Evolutionary conservation across 1,140 invertebrate species (phyloP).

Genomic region (Latrodectus geometricus): DNA sequence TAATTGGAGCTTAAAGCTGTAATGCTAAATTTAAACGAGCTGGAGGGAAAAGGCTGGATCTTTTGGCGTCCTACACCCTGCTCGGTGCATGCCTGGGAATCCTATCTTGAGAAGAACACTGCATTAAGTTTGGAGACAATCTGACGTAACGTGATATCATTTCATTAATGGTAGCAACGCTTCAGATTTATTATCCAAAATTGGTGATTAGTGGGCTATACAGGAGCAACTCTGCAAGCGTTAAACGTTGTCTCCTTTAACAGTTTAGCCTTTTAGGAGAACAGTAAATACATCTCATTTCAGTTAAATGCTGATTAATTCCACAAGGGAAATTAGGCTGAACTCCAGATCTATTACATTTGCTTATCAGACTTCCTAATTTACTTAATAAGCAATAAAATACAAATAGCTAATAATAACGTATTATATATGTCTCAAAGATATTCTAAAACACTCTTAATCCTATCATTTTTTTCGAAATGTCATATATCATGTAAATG

Average conservation of each 20-base stretch:
- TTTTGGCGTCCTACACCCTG: conserved; percentile 1
- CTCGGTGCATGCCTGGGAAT: neutral
- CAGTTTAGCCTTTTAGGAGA: neutral
- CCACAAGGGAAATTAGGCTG: no score
- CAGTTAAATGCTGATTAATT: neutral
- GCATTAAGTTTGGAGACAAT: neutral
- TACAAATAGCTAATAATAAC: no score
- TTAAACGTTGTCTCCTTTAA: neutral
- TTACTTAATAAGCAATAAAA: no score
- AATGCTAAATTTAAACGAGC: conserved; percentile 3
- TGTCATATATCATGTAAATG: no score
- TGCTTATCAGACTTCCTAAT: no score
- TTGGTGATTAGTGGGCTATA: neutral
- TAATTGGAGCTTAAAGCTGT: conserved; percentile 29
- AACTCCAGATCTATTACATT: no score
- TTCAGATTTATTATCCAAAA: neutral
- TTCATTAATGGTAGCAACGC: neutral
- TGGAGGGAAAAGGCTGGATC: neutral
- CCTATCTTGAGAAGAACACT: neutral
- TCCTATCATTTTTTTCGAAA: no score
- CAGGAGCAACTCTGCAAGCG: neutral
- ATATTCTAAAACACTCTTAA: no score
- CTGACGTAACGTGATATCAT: neutral
- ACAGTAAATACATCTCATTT: neutral
- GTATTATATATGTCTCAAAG: no score